Base-by-base conservation (phyloP, 1,140 invertebrate genomes). In the Bombus waltoni region DNA sequence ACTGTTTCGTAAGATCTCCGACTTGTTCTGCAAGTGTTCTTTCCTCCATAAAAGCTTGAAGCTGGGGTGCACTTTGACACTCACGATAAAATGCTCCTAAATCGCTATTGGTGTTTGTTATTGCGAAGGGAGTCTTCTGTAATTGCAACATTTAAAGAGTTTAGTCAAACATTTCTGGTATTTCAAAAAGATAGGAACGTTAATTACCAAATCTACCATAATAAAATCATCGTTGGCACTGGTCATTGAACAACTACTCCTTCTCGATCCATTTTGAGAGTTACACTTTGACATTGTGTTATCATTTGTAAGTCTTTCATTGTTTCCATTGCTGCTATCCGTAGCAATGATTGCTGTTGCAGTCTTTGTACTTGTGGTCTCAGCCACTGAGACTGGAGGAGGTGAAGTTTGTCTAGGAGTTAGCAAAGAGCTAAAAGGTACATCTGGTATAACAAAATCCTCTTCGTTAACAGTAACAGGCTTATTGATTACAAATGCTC, bases 51-150 rank as follows among this genome's bases (percentile, higher is more conserved):
- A 97, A 97, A 25, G 96, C 96, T 62, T 96, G 96, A 47, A 98
- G 94, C 57, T 96, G 96, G 1, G 97, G 97, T 11, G 97, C 97
- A 91, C 96, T 96, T 94, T 98, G 97, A 94, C 97, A 98, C 90
- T 98, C 97, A 10, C 97, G 95, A 94, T 97, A 98, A 94, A 98
- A 98, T 80, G 96, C 96, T 62, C 97, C 97, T 80, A 98, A 95
- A 93, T 98, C 97, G 81, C 96, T 95, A 81, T 95, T 94, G n/a
- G 95, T 95, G 86, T 95, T 96, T 35, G 94, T 95, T 42, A 94
- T 95, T 44, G 96, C 96, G 86, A 96, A 97, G 15, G 96, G 96
- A 66, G 96, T 96, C 95, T 96, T 96, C 96, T 96, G 92, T n/a
- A 95, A 95, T 83, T 87, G 87, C 76, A 87, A 92, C 83, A 78